Percentiles rank a stretch among this genome's conserved stretches.
Evolutionary conservation across 2,113 vertebrate genomes (phyloP).

Genomic region (Oreochromis spilurus): DNA sequence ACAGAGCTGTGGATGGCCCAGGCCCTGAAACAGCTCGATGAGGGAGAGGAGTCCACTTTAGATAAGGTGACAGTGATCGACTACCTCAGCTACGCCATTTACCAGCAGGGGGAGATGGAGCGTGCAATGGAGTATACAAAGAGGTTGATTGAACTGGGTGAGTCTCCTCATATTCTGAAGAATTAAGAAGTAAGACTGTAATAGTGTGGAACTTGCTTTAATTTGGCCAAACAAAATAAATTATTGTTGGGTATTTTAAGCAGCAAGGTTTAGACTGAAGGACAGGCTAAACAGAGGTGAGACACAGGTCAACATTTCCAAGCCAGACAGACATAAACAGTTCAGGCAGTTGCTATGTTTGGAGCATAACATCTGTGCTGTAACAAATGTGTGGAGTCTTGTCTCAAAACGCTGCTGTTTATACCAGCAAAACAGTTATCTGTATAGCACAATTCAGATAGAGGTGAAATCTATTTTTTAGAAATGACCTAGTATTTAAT

Average conservation of each 20-base stretch:
- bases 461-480: background rate
- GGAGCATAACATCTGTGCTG: background rate
- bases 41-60: constrained; percentile 85
- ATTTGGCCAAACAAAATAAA: background rate
- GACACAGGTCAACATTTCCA: background rate
- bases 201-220: background rate
- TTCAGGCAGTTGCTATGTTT: background rate
- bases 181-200: background rate
- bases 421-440: background rate
- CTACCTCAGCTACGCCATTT: constrained; percentile 76
- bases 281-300: background rate
- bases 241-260: background rate
- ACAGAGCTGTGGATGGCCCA: constrained; percentile 98
- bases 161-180: constrained; percentile 4
- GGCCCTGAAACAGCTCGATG: constrained; percentile 85
- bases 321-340: background rate
- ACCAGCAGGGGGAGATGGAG: constrained; percentile 75
- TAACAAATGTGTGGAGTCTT: background rate
- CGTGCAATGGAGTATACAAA: constrained; percentile 82
- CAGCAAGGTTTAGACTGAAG: background rate
- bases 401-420: background rate
- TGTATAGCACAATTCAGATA: background rate
- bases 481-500: background rate
- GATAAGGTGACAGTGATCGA: constrained; percentile 83
- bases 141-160: constrained; percentile 89